Base-by-base conservation (phyloP, 2,888 invertebrate species). In the Cantharis nigra region DNA sequence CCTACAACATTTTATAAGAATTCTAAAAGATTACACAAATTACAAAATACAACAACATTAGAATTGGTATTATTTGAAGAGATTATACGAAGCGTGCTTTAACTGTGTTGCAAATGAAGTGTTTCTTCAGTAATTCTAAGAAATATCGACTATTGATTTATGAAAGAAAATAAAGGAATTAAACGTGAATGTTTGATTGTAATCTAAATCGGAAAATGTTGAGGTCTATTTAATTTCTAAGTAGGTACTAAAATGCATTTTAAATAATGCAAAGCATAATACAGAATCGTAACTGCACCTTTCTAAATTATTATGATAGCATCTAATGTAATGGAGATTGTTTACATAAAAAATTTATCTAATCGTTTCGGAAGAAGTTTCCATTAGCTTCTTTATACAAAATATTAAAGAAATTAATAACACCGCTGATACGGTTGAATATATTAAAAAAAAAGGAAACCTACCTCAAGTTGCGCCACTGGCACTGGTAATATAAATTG, bases 181-280 rank as follows among this genome's bases (percentile, higher is more conserved):
- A 26, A 67, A 23, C 65, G 65, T 67, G 65, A 67, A 23, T 67
- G 65, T 67, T 67, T 23, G 65, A 67, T 67, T 23, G 13, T 67
- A 67, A 67, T 67, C 65, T 67, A 9, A 23, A 67, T 67, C 49
- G 49, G 49, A 67, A 67, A 67, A 67, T 67, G 65, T 67, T 67
- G 65, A 67, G 65, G 65, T 67, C 65, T 26, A 67, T 67, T 67
- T 23, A 67, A 67, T 23, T 67, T 67, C 65, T 26, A 67, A n/a
- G 26, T 26, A 67, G 3, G 26, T 67, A 26, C 11, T 23, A 67
- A 26, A 67, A n/a, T 67, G 14, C 23, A 67, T 23, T 65, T 16
- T 23, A 67, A 67, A 26, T 67, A 23, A 67, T 67, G 65, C 23
- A 20, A n/a, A 26, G 26, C n/a, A 49, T 49, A 49, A 49, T 49